phyloP scores from a whole-genome alignment of 2,113 vertebrate species.

The Circaetus cinerascens region DNA sequence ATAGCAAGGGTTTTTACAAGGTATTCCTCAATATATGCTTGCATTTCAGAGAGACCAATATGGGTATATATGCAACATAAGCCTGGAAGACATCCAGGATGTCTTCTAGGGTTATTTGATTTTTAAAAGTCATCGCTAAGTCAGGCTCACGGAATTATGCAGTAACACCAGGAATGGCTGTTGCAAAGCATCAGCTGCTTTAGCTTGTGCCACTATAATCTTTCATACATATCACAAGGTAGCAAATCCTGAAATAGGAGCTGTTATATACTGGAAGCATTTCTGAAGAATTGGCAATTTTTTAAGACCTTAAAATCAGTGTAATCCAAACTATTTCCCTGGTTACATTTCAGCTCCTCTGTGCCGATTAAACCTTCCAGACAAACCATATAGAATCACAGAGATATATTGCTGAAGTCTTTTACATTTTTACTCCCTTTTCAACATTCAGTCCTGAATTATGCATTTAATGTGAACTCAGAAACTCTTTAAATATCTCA shows the following conservation, averaged over 20 bases:
- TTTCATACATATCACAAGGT: background rate
- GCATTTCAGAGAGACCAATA: background rate
- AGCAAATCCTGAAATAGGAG: background rate
- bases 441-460: constrained; percentile 49
- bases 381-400: background rate
- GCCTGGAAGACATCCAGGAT: background rate
- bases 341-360: background rate
- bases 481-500: constrained; percentile 51
- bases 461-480: constrained; percentile 27
- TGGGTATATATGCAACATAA: background rate
- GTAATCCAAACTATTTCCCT: background rate
- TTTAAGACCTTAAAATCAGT: constrained; percentile 4
- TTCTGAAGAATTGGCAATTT: background rate
- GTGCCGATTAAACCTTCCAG: background rate
- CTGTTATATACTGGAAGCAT: background rate
- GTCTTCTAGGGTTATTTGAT: background rate
- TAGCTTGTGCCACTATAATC: background rate
- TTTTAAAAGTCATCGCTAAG: constrained; percentile 9
- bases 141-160: background rate
- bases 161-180: background rate
- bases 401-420: background rate
- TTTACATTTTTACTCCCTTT: constrained; percentile 19
- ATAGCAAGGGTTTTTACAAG: background rate
- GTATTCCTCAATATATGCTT: background rate
- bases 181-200: background rate